Evolutionary conservation across 2,888 invertebrate species (phyloP).

Genomic region (Ashinkailepas kermadecensis): DNA sequence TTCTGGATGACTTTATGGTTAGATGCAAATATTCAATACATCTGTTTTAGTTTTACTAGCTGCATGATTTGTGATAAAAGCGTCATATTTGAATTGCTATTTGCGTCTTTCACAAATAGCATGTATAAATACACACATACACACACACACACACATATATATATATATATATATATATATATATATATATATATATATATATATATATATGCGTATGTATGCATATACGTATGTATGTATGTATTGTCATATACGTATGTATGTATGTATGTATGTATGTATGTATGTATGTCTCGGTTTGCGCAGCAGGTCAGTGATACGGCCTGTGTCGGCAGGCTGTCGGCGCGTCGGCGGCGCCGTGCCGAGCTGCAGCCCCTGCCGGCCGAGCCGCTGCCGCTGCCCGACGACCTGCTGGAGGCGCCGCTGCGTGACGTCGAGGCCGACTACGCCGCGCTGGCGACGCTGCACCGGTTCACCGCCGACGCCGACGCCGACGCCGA

Average conservation of each 20-base stretch:
- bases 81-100: no score
- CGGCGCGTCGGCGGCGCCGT: conserved; percentile 26
- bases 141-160: no score
- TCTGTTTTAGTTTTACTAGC: no score
- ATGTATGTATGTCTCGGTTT: not conserved
- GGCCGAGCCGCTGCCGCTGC: conserved; percentile 21
- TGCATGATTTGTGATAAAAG: no score
- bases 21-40: no score
- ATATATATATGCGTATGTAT: conserved; percentile 26
- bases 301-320: not conserved
- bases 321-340: not conserved
- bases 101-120: no score
- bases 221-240: conserved; percentile 22
- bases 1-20: no score
- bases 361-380: not conserved
- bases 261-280: conserved; percentile 35
- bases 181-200: conserved; percentile 39
- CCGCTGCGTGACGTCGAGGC: conserved; percentile 53
- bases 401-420: conserved; percentile 22
- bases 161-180: not conserved
- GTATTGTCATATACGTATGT: conserved; percentile 38
- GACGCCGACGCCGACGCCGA: not conserved
- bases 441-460: conserved; percentile 46
- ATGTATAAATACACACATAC: no score
- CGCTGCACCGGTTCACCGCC: not conserved